phyloP scores from a whole-genome alignment of 2,888 invertebrate species.

The Diogma glabrata region DNA sequence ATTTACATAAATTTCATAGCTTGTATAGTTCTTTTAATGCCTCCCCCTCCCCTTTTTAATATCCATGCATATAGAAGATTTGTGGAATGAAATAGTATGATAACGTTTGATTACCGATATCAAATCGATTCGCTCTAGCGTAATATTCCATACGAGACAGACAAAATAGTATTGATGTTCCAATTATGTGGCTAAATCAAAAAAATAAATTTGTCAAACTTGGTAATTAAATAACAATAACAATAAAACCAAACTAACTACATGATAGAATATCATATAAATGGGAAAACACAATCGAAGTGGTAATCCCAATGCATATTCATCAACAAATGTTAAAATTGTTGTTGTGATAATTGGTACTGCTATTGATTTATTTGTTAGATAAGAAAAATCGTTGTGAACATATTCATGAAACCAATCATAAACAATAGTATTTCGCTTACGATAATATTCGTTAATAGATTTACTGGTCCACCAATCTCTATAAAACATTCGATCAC shows the following conservation, averaged over 20 bases:
- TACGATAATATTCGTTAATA: conserved; percentile 76
- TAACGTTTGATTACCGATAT: no score
- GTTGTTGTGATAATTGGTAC: conserved; percentile 55
- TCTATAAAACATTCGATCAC: conserved; percentile 72
- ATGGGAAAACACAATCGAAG: conserved; percentile 84
- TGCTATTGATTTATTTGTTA: conserved; percentile 36
- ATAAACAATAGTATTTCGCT: conserved; percentile 91
- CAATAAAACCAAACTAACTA: conserved; percentile 48
- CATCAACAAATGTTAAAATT: conserved; percentile 74
- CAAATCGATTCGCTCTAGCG: conserved; percentile 30
- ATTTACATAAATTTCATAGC: no score
- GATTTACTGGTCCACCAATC: conserved; percentile 92
- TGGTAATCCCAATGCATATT: conserved; percentile 66
- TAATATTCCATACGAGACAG: conserved; percentile 68
- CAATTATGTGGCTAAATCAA: conserved; percentile 69
- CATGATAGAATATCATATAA: conserved; percentile 64
- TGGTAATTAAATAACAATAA: conserved; percentile 39
- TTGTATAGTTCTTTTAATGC: no score
- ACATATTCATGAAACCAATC: conserved; percentile 89
- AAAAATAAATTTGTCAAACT: conserved; percentile 66
- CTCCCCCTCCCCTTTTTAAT: no score
- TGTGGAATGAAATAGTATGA: not conserved
- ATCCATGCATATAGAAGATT: no score
- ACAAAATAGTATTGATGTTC: conserved; percentile 52
- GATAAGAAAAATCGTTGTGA: conserved; percentile 55